Conservation (phyloP, 2,888 invertebrate species). For the Ectobius pallidus region DNA sequence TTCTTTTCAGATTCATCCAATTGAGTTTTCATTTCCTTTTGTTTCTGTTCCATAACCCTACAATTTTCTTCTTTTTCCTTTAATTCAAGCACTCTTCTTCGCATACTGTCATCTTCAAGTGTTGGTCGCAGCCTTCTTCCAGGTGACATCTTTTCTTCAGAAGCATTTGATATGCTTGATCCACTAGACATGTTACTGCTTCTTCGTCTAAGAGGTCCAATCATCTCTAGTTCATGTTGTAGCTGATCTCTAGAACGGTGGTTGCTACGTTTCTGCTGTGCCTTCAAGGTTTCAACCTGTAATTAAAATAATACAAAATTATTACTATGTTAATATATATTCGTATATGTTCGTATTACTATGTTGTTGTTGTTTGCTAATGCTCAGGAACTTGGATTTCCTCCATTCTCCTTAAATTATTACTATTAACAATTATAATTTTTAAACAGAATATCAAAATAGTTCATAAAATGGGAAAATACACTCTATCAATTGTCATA, state of each 20-base stretch:
- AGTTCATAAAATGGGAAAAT: too few relatives aligned
- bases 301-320: slow-evolving; percentile 25
- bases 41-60: background rate
- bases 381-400: too few relatives aligned
- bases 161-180: background rate
- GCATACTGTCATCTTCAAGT: background rate
- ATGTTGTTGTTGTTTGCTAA: too few relatives aligned
- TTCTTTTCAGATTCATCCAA: background rate
- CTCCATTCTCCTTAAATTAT: too few relatives aligned
- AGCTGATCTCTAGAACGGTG: slow-evolving; percentile 3
- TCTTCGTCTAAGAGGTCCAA: background rate
- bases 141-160: background rate
- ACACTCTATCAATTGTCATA: too few relatives aligned
- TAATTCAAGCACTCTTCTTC: background rate
- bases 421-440: too few relatives aligned
- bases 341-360: background rate
- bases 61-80: background rate
- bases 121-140: background rate
- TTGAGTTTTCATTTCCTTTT: background rate
- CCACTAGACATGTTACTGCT: background rate
- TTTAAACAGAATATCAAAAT: too few relatives aligned
- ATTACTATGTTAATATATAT: background rate
- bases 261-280: slow-evolving; percentile 11
- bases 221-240: slow-evolving; percentile 3
- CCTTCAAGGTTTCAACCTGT: slow-evolving; percentile 27